A percentile compares a stretch with the other conserved stretches of the same genome.
These are phyloP conservation scores for Diadromus collaris DNA, from an alignment of 2,888 invertebrate genomes.

Conservation along the genomic window DNA sequence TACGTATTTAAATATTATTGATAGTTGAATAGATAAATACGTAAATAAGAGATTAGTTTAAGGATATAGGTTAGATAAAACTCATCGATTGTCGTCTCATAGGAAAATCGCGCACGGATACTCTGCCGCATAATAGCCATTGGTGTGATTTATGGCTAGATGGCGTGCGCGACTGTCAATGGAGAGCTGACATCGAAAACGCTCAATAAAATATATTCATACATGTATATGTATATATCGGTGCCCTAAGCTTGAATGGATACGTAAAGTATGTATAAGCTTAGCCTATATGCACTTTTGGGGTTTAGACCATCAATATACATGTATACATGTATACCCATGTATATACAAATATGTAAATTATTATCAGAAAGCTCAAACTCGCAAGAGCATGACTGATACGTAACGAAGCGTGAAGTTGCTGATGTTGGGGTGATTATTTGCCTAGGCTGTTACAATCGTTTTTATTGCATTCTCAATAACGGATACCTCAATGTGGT, in stretches of 20 bases:
- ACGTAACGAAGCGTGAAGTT: slow-evolving; percentile 29
- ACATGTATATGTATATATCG: slow-evolving; percentile 22
- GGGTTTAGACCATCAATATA: slow-evolving; percentile 7
- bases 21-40: slow-evolving; percentile 46
- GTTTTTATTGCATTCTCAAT: slow-evolving; percentile 4
- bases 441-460: slow-evolving; percentile 42
- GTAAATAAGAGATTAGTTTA: slow-evolving; percentile 34
- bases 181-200: slow-evolving; percentile 68
- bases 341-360: slow-evolving; percentile 43
- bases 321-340: slow-evolving; percentile 28
- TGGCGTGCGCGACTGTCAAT: slow-evolving; percentile 41
- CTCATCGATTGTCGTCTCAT: slow-evolving; percentile 52
- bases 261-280: slow-evolving; percentile 4
- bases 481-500: slow-evolving; percentile 8
- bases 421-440: slow-evolving; percentile 39
- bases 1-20: slow-evolving; percentile 68
- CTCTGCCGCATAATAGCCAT: not conserved
- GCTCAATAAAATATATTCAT: slow-evolving; percentile 68
- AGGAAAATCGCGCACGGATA: slow-evolving; percentile 46
- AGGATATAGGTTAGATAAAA: slow-evolving; percentile 53
- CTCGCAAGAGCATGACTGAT: slow-evolving; percentile 33
- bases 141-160: slow-evolving; percentile 12
- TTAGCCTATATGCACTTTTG: not conserved
- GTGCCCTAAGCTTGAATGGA: not conserved
- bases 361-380: slow-evolving; percentile 59